Base-by-base conservation (phyloP, 2,888 invertebrate genomes). In the Blastobasis lacticolella region DNA sequence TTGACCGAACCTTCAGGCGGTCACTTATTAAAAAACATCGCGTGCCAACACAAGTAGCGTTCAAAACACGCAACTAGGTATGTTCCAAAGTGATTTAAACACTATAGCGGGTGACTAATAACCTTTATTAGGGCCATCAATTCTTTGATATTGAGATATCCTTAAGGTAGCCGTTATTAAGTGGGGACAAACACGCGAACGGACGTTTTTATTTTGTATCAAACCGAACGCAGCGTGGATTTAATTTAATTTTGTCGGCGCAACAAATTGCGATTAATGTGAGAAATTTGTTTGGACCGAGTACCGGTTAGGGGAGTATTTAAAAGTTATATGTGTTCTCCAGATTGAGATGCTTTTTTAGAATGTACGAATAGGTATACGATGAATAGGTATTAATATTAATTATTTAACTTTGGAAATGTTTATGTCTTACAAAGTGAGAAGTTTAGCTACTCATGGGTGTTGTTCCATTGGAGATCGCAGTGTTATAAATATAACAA, bases 141-240 rank as follows among this genome's bases (percentile, higher is more conserved):
- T 85, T 82, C 81, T 81, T 80, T 78, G 74, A 72, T 75, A 86
- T 84, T 84, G 81, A 84, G 84, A 78, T 78, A 73, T 83, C 75
- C 75, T 73, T 68, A 69, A 71, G 73, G 80, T 78, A 80, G 80
- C 78, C 48, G 60, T 73, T 78, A 78, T 78, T 74, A 80, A 81
- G 74, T 78, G 74, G 70, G 58, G 54, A 62, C 62, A 65, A 68
- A 62, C 81, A 81, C 82, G 81, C 81, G 67, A 81, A 70, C 67
- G 46, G 50, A 54, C 55, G 56, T 67, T 58, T 64, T 68, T 40
- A 40, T 9, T 62, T 61, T 58, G 45, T 54, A 23, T 23, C 3
- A 23, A 23, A 23, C 23, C 23, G 23, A 47, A 57, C 46, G 46
- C 53, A 55, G 51, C 56, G 54, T 57, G 55, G 50, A 49, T 66